Evolutionary conservation across 2,888 invertebrate species (phyloP).

Genomic region (Apotomis betuletana): DNA sequence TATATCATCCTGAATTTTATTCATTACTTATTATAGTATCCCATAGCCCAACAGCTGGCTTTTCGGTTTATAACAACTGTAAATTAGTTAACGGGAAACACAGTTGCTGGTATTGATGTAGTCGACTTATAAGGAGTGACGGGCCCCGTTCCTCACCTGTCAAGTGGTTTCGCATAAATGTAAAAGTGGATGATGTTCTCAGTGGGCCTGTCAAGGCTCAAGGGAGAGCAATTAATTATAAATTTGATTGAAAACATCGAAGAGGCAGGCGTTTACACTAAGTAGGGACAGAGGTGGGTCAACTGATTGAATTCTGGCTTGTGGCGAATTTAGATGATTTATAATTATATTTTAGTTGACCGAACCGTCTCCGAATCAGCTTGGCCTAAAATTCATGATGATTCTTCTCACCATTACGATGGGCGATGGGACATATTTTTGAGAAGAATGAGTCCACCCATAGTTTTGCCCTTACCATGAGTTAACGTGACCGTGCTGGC

Average conservation of each 20-base stretch:
- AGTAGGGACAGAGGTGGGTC: conserved; percentile 54
- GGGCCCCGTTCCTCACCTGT: conserved; percentile 70
- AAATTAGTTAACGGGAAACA: neutral
- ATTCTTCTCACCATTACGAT: no score
- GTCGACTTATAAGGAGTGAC: conserved; percentile 62
- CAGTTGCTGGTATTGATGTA: conserved; percentile 50
- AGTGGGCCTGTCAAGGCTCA: conserved; percentile 70
- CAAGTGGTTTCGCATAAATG: conserved; percentile 76
- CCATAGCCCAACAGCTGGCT: neutral
- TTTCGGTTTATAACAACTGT: neutral
- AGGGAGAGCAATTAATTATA: conserved; percentile 77
- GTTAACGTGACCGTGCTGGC: no score
- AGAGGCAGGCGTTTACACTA: conserved; percentile 58
- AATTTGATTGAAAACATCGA: conserved; percentile 76
- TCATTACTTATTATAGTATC: no score
- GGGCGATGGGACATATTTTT: no score
- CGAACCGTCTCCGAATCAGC: no score
- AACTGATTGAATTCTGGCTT: conserved; percentile 38
- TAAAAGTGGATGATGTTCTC: conserved; percentile 77
- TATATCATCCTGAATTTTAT: no score
- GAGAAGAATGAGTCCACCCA: no score
- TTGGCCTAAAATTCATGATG: no score
- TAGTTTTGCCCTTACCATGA: no score
- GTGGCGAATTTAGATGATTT: neutral
- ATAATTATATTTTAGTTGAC: neutral